Evolutionary conservation across 2,797 vertebrate genomes (phyloP), one percentile per base, ranked within the genome.

Genomic region (Gorsachius magnificus): DNA sequence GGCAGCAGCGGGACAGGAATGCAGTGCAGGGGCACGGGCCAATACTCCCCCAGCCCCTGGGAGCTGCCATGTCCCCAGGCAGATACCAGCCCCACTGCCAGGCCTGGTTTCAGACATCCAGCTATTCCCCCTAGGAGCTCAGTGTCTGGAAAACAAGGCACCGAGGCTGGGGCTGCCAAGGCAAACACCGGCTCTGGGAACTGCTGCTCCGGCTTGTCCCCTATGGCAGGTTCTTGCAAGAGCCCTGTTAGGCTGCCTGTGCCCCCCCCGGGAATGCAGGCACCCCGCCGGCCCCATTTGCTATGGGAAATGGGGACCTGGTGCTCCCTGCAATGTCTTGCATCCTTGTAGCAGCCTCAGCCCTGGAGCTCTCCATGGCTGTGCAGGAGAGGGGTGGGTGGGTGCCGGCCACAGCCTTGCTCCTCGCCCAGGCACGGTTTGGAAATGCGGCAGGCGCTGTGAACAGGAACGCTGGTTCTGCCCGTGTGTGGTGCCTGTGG

Each of bases 401-500:
- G 29, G n/a, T 22, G 20, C 70, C 2, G 4, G 20, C 11, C 38
- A 12, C 35, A 71, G 83, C 76, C 26, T 13, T 5, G 53, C 54
- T 50, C 17, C 70, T 63, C 0, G 0, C 11, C 65, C 1, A 1
- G 68, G 43, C 45, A 50, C 1, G 4, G 50, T 74, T 71, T 7
- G 63, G 64, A 13, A 36, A 24, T 0, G 2, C 53, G 36, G 45
- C 0, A 1, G 38, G 58, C 33, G 2, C 46, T 41, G 69, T 65
- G 22, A 25, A 1, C 10, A 11, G 61, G 61, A 31, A 9, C 4
- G 1, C 26, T 58, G 86, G 15, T 29, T 54, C 53, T 83, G 46
- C 31, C 14, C 2, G 0, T 16, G n/a, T 33, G 5, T 36, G 0
- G 4, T 1, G 4, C 54, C 46, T 11, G 41, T 2, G 2, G 57